Base-by-base conservation (phyloP, 92 coral and sea anemone genomes). In the Ricordea florida region DNA sequence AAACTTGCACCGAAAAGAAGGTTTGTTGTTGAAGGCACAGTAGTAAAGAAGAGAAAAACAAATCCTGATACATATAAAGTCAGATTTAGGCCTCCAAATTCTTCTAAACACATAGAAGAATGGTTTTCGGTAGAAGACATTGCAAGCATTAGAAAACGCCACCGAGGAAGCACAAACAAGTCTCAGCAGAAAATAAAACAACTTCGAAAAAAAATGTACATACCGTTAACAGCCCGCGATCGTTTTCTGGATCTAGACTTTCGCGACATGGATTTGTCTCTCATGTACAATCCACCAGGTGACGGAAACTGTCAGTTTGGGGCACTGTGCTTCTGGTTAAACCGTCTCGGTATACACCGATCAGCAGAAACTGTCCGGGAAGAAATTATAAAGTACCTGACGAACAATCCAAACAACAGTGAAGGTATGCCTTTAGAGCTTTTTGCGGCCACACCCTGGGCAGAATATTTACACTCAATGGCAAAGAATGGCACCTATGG, bases 281-380 rank as follows among this genome's bases (percentile, higher is more conserved):
- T 80, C 22, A 16, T 60, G 33, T 48, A 80, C 49, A 70, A 60
- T 23, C 86, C 79, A 14, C 51, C 72, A 20, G 79, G 73, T 38
- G 64, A 79, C 52, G 79, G 85, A 15, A 69, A 79, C 36, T 69
- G 77, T 26, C 60, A 66, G 59, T 41, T 66, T 44, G 68, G 47
- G 10, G 84, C 84, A 5, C 13, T 66, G 10, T 65, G 76, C 41
- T 55, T 40, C 33, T 43, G 45, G 43, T 69, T 78, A 34, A 52
- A n/a, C 36, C 37, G 26, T n/a, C 14, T 65, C 3, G 76, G 84
- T 21, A 65, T 78, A 10, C 49, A 51, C 38, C 45, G 66, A 41
- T 78, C 76, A 56, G 22, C 68, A 10, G 68, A 66, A 52, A 56
- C 44, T 36, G 14, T 76, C 14, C 66, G 66, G 14, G 72, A 76